Percentiles rank a stretch among this genome's conserved stretches.
Conservation (phyloP, 2,888 invertebrate genomes). For the Hirtodrosophila cameraria region DNA sequence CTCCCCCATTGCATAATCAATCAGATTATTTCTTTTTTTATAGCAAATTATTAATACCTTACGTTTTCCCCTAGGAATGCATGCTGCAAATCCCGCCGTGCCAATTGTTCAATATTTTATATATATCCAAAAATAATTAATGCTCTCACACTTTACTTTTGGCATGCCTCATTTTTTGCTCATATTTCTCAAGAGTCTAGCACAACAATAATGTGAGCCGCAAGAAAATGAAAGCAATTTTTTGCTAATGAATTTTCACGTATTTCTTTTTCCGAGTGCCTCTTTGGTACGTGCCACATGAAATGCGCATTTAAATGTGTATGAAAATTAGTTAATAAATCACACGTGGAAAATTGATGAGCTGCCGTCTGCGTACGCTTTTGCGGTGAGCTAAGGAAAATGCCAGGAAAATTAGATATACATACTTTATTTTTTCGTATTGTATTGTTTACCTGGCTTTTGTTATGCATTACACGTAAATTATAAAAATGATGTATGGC, state of each 20-base stretch:
- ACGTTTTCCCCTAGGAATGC: slow-evolving; percentile 2
- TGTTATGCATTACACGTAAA: slow-evolving; percentile 64
- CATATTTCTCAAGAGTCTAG: slow-evolving; percentile 55
- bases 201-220: slow-evolving; percentile 66
- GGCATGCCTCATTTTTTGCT: slow-evolving; percentile 49
- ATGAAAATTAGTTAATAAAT: slow-evolving; percentile 77
- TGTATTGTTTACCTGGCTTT: slow-evolving; percentile 58
- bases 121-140: slow-evolving; percentile 64
- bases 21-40: not conserved
- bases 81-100: not conserved
- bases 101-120: not conserved
- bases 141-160: slow-evolving; percentile 44
- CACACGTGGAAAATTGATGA: slow-evolving; percentile 77
- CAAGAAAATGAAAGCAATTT: slow-evolving; percentile 68
- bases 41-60: not conserved
- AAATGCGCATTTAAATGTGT: slow-evolving; percentile 75
- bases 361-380: slow-evolving; percentile 52
- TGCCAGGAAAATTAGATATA: slow-evolving; percentile 43
- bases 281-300: slow-evolving; percentile 61
- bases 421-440: slow-evolving; percentile 45
- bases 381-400: slow-evolving; percentile 33
- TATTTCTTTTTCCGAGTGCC: slow-evolving; percentile 22
- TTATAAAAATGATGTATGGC: slow-evolving; percentile 63
- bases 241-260: slow-evolving; percentile 71
- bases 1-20: slow-evolving; percentile 7